phyloP scores from a whole-genome alignment of 1,140 invertebrate species.

The Centruroides vittatus region DNA sequence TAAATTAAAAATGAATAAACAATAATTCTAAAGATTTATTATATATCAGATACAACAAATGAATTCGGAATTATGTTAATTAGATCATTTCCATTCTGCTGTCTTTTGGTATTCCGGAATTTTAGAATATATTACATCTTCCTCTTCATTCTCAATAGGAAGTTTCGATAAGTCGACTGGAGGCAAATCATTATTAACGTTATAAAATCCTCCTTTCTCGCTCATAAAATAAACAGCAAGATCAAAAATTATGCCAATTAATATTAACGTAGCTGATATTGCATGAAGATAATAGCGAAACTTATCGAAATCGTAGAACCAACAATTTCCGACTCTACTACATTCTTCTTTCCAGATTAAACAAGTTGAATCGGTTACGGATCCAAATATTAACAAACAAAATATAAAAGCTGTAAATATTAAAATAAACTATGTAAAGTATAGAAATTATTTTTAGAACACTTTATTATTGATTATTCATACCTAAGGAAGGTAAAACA shows the following conservation, averaged over 20 bases:
- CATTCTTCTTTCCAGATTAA: conserved; percentile 21
- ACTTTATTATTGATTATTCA: background rate
- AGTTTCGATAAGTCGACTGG: background rate
- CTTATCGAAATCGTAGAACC: conserved; percentile 21
- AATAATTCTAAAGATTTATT: background rate
- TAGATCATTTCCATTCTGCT: background rate
- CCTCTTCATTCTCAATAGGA: background rate
- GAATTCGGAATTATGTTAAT: background rate
- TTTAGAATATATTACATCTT: background rate
- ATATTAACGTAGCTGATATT: conserved; percentile 3
- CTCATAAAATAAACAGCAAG: conserved; percentile 6
- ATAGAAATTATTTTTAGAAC: too few species aligned
- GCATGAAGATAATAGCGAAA: conserved; percentile 16
- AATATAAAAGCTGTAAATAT: conserved; percentile 22
- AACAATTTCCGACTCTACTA: conserved; percentile 22
- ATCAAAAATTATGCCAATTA: conserved; percentile 5
- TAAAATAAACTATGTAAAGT: background rate
- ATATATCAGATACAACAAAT: background rate
- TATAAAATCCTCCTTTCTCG: conserved; percentile 5
- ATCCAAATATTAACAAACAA: conserved; percentile 22
- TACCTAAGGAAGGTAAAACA: conserved; percentile 9
- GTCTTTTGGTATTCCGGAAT: background rate
- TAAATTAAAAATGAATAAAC: too few species aligned
- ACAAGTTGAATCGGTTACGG: conserved; percentile 23
- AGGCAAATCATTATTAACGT: conserved; percentile 1